These are phyloP conservation scores for Sinocyclocheilus maitianheensis DNA, from an alignment of 2,113 vertebrate species.

Conservation along the genomic window DNA sequence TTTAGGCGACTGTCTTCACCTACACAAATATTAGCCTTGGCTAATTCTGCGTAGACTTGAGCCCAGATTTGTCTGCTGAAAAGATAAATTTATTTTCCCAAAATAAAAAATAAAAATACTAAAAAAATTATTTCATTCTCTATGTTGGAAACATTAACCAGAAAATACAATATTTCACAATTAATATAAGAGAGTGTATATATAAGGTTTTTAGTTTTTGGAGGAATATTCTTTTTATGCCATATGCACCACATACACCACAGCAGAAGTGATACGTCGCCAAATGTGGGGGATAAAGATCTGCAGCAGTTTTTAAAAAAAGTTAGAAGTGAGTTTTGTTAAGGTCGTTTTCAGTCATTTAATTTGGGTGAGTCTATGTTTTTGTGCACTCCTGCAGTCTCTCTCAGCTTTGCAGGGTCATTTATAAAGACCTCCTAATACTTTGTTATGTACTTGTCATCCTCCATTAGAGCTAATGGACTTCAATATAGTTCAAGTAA, in stretches of 20 bases:
- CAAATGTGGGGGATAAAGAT: not conserved
- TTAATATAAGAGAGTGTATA: constrained; percentile 16
- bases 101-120: constrained; percentile 37
- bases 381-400: not conserved
- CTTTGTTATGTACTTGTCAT: constrained; percentile 23
- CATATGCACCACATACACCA: not conserved
- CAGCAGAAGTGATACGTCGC: not conserved
- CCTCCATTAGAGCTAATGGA: constrained; percentile 33
- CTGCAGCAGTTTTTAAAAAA: not conserved
- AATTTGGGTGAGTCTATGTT: not conserved
- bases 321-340: not conserved
- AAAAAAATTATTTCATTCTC: not conserved
- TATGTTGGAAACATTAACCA: not conserved
- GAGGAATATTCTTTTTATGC: not conserved
- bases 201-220: constrained; percentile 18
- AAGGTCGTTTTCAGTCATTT: not conserved
- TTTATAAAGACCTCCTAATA: constrained; percentile 15
- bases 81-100: constrained; percentile 45
- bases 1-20: constrained; percentile 51
- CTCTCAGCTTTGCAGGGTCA: constrained; percentile 8
- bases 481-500: not conserved
- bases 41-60: constrained; percentile 15
- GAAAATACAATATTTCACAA: constrained; percentile 16
- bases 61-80: constrained; percentile 45
- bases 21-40: constrained; percentile 53